phyloP scores from a whole-genome alignment of 2,888 invertebrate genomes.

The Antheraea assamensis region DNA sequence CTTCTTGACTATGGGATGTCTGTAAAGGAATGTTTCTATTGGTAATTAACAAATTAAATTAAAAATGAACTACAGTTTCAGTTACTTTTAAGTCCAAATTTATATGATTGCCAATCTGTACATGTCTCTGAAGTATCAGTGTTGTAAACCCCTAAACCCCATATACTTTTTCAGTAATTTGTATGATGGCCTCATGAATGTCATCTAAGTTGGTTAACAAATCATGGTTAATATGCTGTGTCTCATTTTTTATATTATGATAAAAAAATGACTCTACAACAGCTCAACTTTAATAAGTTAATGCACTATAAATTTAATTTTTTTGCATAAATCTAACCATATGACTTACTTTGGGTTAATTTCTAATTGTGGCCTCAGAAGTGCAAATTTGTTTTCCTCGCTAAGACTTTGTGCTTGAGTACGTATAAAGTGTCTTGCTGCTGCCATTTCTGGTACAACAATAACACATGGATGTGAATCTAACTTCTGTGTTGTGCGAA shows the following conservation, averaged over 20 bases:
- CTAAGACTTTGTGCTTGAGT: constrained; percentile 91
- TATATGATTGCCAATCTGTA: neutral
- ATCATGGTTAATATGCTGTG: neutral
- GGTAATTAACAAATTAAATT: neutral
- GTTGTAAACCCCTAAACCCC: too few relatives aligned
- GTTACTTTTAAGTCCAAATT: neutral
- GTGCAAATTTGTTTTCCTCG: constrained; percentile 92
- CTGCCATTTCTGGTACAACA: constrained; percentile 98
- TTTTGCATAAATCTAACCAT: neutral
- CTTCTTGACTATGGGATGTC: constrained; percentile 95
- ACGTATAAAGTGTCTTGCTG: constrained; percentile 96
- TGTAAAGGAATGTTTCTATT: constrained; percentile 54
- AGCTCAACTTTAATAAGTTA: neutral
- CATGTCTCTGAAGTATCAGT: too few relatives aligned
- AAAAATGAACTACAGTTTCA: neutral
- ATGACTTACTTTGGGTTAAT: constrained; percentile 92
- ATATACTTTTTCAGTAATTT: neutral
- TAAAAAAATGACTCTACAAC: neutral
- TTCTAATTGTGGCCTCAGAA: constrained; percentile 95
- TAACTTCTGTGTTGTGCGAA: constrained; percentile 91
- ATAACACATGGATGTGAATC: constrained; percentile 97
- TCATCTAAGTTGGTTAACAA: neutral
- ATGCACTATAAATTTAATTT: neutral
- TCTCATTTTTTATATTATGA: neutral
- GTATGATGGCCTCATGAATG: neutral